Evolutionary conservation across 2,797 vertebrate genomes (phyloP), one percentile per base, ranked within the genome.

Genomic region (Sciaenops ocellatus): DNA sequence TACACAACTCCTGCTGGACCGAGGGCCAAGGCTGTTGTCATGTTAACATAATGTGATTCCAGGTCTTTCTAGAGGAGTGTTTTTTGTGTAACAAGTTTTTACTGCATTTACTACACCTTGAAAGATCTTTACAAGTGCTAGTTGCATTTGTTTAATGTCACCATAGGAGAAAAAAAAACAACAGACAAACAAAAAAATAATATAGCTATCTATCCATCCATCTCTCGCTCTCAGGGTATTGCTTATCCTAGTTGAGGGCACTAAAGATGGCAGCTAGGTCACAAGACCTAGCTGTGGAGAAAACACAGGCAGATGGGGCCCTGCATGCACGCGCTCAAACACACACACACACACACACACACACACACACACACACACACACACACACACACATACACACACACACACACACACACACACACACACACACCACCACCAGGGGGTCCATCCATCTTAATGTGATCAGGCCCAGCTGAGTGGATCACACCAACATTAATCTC

Each of bases 401-500:
- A 75, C 73, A 79, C 52, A 80, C 57, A 85, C 44, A 73, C 76
- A 82, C 15, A 69, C 74, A 88, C 65, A 38, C 38, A 38, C 38
- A 38, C 7, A 38, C 41, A 0, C 2, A 2, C 41, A 42, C 41
- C 42, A 38, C 34, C 92, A 94, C 93, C 87, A 90, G 93, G 92
- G 93, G 93, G 93, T 94, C 92, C 90, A 94, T 94, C 93, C 93
- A 93, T 94, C 92, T 94, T 94, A 94, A 93, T 92, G 91, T 93
- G 90, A 94, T 93, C 91, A 93, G 85, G 91, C 86, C 91, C 87
- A 91, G 90, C 87, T 93, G 91, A 93, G 90, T 92, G 92, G 92
- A 94, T 95, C 93, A 92, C 91, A 93, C 89, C 92, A 92, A 93
- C 89, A 88, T 89, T 94, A 93, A 94, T 94, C 93, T 93, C 92